These are phyloP conservation scores for Aricia artaxerxes DNA, from an alignment of 2,888 invertebrate species.

Conservation along the genomic window DNA sequence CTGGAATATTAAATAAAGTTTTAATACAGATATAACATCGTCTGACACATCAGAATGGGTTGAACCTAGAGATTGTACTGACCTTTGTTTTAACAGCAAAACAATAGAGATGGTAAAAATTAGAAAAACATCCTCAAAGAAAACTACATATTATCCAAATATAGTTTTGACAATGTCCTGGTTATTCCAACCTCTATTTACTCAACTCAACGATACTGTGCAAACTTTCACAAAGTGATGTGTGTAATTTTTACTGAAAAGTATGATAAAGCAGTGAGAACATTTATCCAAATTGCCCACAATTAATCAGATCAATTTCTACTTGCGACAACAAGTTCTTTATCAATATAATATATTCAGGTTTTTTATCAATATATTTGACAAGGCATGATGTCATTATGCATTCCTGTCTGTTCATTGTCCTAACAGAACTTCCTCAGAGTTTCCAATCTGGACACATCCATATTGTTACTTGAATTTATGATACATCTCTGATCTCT, in stretches of 20 bases:
- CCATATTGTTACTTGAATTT: neutral
- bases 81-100: conserved; percentile 57
- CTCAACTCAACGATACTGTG: conserved; percentile 52
- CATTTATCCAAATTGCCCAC: conserved; percentile 45
- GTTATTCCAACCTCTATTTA: conserved; percentile 46
- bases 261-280: conserved; percentile 73
- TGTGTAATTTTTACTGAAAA: conserved; percentile 72
- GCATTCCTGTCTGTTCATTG: neutral
- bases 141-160: conserved; percentile 50
- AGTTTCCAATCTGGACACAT: neutral
- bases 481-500: neutral
- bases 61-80: conserved; percentile 72
- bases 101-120: conserved; percentile 42
- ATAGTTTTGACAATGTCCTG: conserved; percentile 45
- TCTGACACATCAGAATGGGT: conserved; percentile 63
- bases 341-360: too few species aligned
- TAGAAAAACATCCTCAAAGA: conserved; percentile 52
- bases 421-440: conserved; percentile 2
- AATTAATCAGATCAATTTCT: neutral
- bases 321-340: neutral
- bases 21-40: conserved; percentile 73
- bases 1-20: conserved; percentile 80
- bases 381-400: neutral
- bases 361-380: neutral
- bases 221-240: conserved; percentile 63